Base-by-base conservation (phyloP, 2,888 invertebrate species). In the Rhingia campestris region DNA sequence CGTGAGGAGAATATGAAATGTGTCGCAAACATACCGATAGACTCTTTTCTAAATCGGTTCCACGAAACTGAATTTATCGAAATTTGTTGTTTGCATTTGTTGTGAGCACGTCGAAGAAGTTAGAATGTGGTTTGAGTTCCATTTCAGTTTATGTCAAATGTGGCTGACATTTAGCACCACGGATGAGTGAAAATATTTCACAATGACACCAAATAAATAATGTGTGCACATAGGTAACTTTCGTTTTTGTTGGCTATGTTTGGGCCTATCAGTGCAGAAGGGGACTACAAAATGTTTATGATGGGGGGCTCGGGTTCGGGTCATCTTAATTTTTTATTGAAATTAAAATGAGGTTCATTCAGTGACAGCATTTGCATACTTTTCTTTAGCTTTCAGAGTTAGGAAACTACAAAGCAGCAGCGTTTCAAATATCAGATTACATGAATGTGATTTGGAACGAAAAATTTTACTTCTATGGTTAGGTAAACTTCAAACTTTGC, bases 1-100 rank as follows among this genome's bases (percentile, higher is more conserved):
- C 69, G 69, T 69, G 69, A 58, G 35, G n/a, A 6, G 47, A 58
- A 58, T 69, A 10, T n/a, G n/a, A 30, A 69, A 47, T 45, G 33
- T 30, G 39, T 12, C 51, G 33, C 32, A 22, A 41, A 12, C 39
- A 12, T 49, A 30, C 22, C 22, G 30, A 7, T n/a, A 12, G 32
- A 32, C 22, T 22, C 22, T 14, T 66, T 22, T 2, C 6, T 10
- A 14, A 43, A 14, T 43, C 4, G 14, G 33, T 12, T 9, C 4
- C 14, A 43, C 2, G 41, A 43, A 39, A 51, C 12, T 5, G 53
- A 66, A 33, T 66, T 66, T 66, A 66, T 66, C 51, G 53, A 37
- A 63, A 66, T 53, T 39, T 43, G 14, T 12, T 47, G 47, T 22
- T 47, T 49, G 47, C 30, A 33, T 14, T 53, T 33, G 41, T 9